Conservation (phyloP, 2,797 vertebrate genomes). For the Mormyrus proboscirostris region DNA sequence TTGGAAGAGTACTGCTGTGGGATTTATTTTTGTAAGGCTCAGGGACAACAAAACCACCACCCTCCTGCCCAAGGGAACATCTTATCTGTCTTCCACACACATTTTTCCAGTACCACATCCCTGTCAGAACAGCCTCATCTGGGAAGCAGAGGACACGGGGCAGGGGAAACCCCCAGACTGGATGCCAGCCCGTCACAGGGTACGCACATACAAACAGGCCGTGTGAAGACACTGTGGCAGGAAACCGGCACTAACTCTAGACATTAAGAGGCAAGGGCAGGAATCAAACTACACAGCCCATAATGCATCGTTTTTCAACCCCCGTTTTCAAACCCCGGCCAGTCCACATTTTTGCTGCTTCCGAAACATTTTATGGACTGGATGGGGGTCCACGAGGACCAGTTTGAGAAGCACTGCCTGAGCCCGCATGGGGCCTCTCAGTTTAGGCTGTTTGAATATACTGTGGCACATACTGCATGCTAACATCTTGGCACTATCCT, state of each 20-base stretch:
- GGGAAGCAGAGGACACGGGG: background rate
- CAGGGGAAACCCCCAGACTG: background rate
- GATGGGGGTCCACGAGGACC: background rate
- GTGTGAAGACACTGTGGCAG: background rate
- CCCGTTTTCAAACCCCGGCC: background rate
- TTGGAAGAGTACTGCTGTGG: background rate
- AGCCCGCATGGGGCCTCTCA: background rate
- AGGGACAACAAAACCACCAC: background rate
- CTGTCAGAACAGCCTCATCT: background rate
- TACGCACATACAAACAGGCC: background rate
- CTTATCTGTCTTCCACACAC: background rate
- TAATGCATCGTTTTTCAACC: background rate
- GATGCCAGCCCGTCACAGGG: background rate
- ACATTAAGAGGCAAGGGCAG: background rate
- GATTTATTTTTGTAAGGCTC: background rate
- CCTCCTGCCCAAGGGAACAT: background rate
- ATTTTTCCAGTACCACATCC: background rate
- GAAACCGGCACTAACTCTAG: background rate
- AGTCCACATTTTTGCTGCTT: background rate
- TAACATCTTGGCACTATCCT: background rate
- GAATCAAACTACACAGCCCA: background rate
- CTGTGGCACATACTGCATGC: background rate
- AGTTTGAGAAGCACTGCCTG: background rate
- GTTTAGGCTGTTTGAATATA: background rate
- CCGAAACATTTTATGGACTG: background rate